Percentiles rank a stretch among this genome's conserved stretches.
These are phyloP conservation scores for Drosophila nr. perissopoda DNA, from an alignment of 2,888 invertebrate genomes.

Conservation along the genomic window DNA sequence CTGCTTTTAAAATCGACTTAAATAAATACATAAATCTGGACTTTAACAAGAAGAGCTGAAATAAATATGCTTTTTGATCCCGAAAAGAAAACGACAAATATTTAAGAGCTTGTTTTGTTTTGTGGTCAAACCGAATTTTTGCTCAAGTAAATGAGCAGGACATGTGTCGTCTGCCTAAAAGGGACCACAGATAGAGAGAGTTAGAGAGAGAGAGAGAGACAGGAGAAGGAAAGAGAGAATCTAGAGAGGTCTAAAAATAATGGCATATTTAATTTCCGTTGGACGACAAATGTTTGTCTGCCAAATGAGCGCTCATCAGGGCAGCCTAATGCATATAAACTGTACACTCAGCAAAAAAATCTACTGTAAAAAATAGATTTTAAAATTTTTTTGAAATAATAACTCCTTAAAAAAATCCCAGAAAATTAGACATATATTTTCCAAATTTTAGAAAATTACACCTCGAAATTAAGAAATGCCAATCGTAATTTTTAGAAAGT, in stretches of 20 bases:
- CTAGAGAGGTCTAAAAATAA: slow-evolving; percentile 35
- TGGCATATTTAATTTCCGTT: slow-evolving; percentile 73
- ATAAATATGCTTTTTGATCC: background rate
- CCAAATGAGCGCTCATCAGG: slow-evolving; percentile 26
- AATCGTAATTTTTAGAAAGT: accelerated
- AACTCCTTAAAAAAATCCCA: background rate
- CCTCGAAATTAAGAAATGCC: background rate
- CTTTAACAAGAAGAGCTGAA: background rate
- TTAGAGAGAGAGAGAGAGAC: background rate
- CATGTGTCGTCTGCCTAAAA: slow-evolving; percentile 43
- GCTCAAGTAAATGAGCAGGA: slow-evolving; percentile 44
- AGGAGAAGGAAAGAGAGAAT: background rate
- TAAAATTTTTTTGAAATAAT: background rate
- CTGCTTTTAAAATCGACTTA: background rate
- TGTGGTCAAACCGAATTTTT: slow-evolving; percentile 34
- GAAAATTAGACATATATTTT: background rate
- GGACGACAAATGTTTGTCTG: slow-evolving; percentile 15
- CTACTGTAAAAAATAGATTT: background rate
- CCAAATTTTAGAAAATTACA: background rate
- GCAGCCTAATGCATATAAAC: slow-evolving; percentile 1
- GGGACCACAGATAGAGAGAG: too few species aligned
- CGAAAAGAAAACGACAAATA: slow-evolving; percentile 28
- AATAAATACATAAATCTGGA: background rate
- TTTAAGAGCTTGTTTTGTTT: background rate
- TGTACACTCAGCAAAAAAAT: background rate